Base-by-base conservation (phyloP, 1,140 invertebrate species). In the Meloidogyne chitwoodi region DNA sequence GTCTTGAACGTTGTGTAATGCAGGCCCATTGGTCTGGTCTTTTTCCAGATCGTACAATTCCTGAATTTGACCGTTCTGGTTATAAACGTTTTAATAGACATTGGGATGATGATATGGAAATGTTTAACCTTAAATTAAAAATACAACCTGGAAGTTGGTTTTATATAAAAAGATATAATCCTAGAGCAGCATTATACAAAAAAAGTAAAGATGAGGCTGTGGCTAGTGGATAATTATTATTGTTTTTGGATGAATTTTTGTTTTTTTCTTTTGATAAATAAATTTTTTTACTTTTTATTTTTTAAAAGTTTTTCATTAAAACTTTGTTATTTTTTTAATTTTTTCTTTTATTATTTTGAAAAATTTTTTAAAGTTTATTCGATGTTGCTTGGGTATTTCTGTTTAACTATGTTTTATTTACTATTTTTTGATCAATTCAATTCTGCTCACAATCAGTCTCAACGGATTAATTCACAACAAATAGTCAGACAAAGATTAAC, bases 21-120 rank as follows among this genome's bases (percentile, higher is more conserved):
- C 83, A 86, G 66, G 85, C 85, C 8, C 86, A 87, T 65, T 86
- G 85, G 85, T 63, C 79, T 24, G 86, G 86, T 2, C 76, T 86
- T 16, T 86, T 86, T 66, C 85, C 83, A 31, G 81, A 87, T 29
- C 74, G 76, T 29, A 87, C 83, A 16, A 77, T 80, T 70, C 75
- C 80, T 2, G 83, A 85, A 61, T 83, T 87, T 70, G 86, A 87
- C 72, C 77, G 83, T 41, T 76, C 83, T 38, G 85, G 86, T 26
- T 86, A 85, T 72, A 84, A 85, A 74, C 81, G 85, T 10, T 87
- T 86, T 66, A 85, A 83, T 24, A 76, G 85, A 12, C 85, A 87
- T 73, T 86, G 85, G 85, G 79, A 86, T 29, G 78, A 86, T 64
- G 85, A 87, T 71, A 76, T 75, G 79, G 75, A 76, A 12, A 86